phyloP scores from a whole-genome alignment of 2,797 vertebrate species.

The Sebastes itinus region DNA sequence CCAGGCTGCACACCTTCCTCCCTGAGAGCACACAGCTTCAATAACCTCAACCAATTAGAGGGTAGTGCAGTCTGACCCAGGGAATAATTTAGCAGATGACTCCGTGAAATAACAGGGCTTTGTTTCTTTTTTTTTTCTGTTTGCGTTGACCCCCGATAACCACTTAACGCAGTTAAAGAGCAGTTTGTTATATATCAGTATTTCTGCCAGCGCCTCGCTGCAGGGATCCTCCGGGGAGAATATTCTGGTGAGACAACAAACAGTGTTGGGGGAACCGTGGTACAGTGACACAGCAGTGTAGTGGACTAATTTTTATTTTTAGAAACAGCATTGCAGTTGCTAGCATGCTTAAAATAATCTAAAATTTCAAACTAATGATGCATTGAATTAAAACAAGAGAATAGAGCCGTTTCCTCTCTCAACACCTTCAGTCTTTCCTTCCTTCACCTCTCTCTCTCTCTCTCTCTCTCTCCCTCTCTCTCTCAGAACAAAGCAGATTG shows the following conservation, averaged over 20 bases:
- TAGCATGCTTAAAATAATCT: background rate
- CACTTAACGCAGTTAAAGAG: background rate
- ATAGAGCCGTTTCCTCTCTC: background rate
- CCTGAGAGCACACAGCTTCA: background rate
- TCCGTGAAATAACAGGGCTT: background rate
- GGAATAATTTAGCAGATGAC: background rate
- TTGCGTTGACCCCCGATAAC: background rate
- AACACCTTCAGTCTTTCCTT: background rate
- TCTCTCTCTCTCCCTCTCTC: background rate
- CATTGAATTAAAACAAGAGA: background rate
- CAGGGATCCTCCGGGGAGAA: background rate
- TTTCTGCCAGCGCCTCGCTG: background rate
- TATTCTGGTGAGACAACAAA: background rate
- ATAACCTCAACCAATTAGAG: background rate
- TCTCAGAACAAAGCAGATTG: conserved; percentile 64
- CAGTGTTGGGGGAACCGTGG: background rate
- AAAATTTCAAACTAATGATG: conserved; percentile 10
- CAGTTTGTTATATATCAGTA: background rate
- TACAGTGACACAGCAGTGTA: background rate
- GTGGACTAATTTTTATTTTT: background rate
- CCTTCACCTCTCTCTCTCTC: conserved; percentile 9
- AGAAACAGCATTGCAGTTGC: background rate
- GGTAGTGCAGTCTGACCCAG: background rate
- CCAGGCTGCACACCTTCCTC: background rate
- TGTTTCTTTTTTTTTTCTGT: background rate